Conservation (phyloP, 2,888 invertebrate species). For the Argynnis bischoffii region DNA sequence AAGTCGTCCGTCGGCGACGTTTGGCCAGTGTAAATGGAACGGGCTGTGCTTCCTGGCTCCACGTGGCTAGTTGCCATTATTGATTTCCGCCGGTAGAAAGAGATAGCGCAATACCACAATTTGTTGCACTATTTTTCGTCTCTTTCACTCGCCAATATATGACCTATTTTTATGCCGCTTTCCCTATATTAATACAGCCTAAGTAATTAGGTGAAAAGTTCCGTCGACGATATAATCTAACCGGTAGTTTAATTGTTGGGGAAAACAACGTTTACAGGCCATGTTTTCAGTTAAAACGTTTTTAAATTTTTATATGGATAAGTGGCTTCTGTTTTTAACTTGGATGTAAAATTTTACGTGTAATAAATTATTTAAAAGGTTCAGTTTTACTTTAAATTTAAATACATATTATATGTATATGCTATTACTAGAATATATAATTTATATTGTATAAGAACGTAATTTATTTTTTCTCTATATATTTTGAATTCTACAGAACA, state of each 20-base stretch:
- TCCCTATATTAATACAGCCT: conserved; percentile 79
- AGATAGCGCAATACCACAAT: conserved; percentile 73
- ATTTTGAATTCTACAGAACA: too few species aligned
- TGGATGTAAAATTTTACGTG: background rate
- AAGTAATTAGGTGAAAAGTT: conserved; percentile 80
- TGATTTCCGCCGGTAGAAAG: conserved; percentile 79
- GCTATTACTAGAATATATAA: too few species aligned
- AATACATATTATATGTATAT: too few species aligned
- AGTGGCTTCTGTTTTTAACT: conserved; percentile 6
- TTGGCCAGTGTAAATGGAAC: conserved; percentile 71
- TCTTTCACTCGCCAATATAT: conserved; percentile 76
- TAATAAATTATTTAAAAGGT: background rate
- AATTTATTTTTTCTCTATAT: too few species aligned
- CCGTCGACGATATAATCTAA: conserved; percentile 59
- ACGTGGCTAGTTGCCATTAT: conserved; percentile 80
- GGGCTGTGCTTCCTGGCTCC: conserved; percentile 71
- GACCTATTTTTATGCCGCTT: conserved; percentile 81
- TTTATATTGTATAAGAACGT: too few species aligned
- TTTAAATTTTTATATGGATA: conserved; percentile 19
- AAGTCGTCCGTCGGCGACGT: conserved; percentile 60
- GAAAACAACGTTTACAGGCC: conserved; percentile 30
- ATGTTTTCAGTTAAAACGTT: conserved; percentile 29
- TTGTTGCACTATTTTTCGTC: conserved; percentile 81
- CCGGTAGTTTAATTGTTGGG: conserved; percentile 45
- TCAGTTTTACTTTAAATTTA: too few species aligned